Percentiles rank a stretch among this genome's conserved stretches.
Evolutionary conservation across 2,113 vertebrate species (phyloP).

Genomic region (Chelonoidis abingdonii): DNA sequence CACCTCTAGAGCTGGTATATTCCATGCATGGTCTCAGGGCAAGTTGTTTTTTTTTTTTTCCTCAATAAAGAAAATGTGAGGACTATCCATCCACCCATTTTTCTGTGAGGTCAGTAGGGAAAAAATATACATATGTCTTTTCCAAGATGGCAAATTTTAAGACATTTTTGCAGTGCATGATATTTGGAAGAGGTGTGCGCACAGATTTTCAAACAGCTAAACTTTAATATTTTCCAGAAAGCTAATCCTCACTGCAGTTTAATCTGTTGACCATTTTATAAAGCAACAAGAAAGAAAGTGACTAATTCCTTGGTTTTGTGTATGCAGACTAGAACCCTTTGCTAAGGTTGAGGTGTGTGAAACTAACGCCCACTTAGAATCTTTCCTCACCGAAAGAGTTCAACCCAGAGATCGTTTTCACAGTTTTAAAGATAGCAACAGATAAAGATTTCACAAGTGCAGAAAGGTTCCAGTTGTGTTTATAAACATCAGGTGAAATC

Average conservation of each 20-base stretch:
- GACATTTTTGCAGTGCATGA: too few species aligned
- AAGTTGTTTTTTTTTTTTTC: background rate
- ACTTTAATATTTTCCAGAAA: background rate
- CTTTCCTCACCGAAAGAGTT: background rate
- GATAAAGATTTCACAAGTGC: background rate
- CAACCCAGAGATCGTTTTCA: background rate
- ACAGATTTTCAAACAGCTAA: background rate
- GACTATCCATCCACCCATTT: background rate
- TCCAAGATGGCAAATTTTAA: background rate
- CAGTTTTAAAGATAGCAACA: background rate
- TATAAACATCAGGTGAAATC: background rate
- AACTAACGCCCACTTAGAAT: background rate
- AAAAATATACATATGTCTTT: background rate
- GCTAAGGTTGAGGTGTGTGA: too few species aligned
- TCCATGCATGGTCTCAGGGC: background rate
- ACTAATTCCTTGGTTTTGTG: background rate
- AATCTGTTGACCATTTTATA: background rate
- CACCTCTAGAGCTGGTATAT: background rate
- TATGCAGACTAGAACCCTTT: background rate
- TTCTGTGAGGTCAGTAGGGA: background rate
- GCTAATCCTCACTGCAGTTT: background rate
- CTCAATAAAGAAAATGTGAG: background rate
- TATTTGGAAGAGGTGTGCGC: background rate
- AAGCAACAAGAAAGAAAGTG: background rate
- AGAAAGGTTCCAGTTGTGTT: background rate